A percentile compares a stretch with the other conserved stretches of the same genome.
Evolutionary conservation across 2,888 invertebrate genomes (phyloP).

Genomic region (Athetis lepigone): DNA sequence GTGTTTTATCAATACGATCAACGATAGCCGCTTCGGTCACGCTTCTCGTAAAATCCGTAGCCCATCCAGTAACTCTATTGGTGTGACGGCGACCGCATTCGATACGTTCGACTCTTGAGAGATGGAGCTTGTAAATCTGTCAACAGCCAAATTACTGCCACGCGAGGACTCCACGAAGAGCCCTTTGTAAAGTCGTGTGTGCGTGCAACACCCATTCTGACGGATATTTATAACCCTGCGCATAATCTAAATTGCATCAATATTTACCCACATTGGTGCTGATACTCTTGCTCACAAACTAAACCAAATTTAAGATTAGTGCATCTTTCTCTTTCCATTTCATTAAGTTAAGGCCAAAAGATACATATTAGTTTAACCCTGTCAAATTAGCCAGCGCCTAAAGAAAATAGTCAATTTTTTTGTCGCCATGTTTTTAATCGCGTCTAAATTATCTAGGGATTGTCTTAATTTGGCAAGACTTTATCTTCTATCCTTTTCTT

Average conservation of each 20-base stretch:
- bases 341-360: too few species aligned
- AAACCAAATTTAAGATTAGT: too few species aligned
- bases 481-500: too few species aligned
- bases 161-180: conserved; percentile 70
- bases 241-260: conserved; percentile 44
- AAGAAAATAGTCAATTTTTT: too few species aligned
- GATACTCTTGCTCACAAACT: too few species aligned
- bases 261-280: conserved; percentile 20
- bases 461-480: too few species aligned
- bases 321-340: too few species aligned
- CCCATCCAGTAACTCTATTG: conserved; percentile 65
- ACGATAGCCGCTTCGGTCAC: conserved; percentile 59
- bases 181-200: conserved; percentile 70
- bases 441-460: too few species aligned
- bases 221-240: conserved; percentile 52
- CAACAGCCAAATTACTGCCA: conserved; percentile 81
- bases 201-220: conserved; percentile 67
- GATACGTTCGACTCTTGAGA: conserved; percentile 67
- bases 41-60: conserved; percentile 63
- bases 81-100: conserved; percentile 60
- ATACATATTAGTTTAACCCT: too few species aligned
- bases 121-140: conserved; percentile 83
- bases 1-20: conserved; percentile 47
- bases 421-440: too few species aligned
- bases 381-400: too few species aligned